A percentile compares a stretch with the other conserved stretches of the same genome.
These are phyloP conservation scores for Lontra canadensis DNA, from an alignment of 2,113 vertebrate genomes.

Conservation along the genomic window DNA sequence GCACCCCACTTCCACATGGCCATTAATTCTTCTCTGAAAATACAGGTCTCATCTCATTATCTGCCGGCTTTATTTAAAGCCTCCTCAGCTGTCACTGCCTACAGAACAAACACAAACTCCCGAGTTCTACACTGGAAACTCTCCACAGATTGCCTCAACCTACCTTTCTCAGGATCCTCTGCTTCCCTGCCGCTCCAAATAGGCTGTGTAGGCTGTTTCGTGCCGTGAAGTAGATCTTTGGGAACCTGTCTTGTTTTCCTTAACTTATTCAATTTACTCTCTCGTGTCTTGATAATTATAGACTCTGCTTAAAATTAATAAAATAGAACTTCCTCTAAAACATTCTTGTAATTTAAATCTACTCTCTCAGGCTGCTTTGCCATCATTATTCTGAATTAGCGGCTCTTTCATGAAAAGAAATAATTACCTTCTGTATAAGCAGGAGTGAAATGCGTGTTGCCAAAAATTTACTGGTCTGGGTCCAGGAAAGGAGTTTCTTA, in stretches of 20 bases:
- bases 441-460: conserved; percentile 17
- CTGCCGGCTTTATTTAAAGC: not conserved
- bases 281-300: conserved; percentile 58
- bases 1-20: not conserved
- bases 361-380: conserved; percentile 42
- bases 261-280: conserved; percentile 44
- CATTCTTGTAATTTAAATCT: conserved; percentile 50
- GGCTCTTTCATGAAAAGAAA: conserved; percentile 50
- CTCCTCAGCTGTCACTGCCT: not conserved
- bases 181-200: not conserved
- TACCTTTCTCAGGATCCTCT: not conserved
- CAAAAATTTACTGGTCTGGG: conserved; percentile 29
- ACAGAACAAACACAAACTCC: not conserved
- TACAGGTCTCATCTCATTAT: not conserved
- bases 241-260: conserved; percentile 29
- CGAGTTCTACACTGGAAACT: not conserved
- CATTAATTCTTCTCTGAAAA: not conserved
- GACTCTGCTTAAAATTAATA: conserved; percentile 51
- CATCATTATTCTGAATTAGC: conserved; percentile 56
- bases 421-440: conserved; percentile 56
- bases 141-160: not conserved
- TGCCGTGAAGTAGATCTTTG: not conserved
- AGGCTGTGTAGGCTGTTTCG: not conserved
- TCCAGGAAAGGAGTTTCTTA: conserved; percentile 49
- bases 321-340: conserved; percentile 62